Base-by-base conservation (phyloP, 1,140 invertebrate genomes). In the Idris sp. region DNA sequence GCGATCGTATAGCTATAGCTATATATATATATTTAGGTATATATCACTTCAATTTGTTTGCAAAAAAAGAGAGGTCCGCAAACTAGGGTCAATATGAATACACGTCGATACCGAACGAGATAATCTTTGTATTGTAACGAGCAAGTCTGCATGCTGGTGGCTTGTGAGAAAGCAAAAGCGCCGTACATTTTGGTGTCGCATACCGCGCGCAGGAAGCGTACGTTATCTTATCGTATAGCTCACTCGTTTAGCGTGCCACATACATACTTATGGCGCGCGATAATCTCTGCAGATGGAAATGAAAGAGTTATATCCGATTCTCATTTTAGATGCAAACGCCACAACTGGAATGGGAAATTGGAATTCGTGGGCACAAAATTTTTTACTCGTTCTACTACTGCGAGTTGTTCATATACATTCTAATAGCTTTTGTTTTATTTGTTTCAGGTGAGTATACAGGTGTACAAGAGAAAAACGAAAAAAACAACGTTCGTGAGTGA, bases 141-240 rank as follows among this genome's bases (percentile, higher is more conserved):
- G n/a, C n/a, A n/a, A n/a, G n/a, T n/a, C n/a, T n/a, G n/a, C n/a
- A n/a, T n/a, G n/a, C n/a, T n/a, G n/a, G n/a, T n/a, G 59, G 58
- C 16, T 61, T 33, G 9, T 36, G 33, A 19, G 41, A 30, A 56
- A 48, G 40, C 49, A 49, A 38, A 49, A 72, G 51, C 33, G 43
- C 31, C 43, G 44, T 73, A 48, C 43, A 56, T 61, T 64, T 30
- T 44, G 53, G 2, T 65, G 68, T 65, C 69, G 53, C 69, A 53
- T 53, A 58, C 44, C 51, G 38, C n/a, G n/a, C n/a, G n/a, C 59
- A 40, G 46, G 69, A 73, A 51, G 44, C 59, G 44, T 26, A 33
- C 26, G 35, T 61, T 74, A 74, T 74, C 71, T 74, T 74, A 74
- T 74, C 71, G 46, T 43, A 43, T 41, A 40, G 61, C 46, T 67